Percentiles rank a stretch among this genome's conserved stretches.
phyloP scores from a whole-genome alignment of 1,140 invertebrate genomes.

The Daktulosphaira vitifoliae region DNA sequence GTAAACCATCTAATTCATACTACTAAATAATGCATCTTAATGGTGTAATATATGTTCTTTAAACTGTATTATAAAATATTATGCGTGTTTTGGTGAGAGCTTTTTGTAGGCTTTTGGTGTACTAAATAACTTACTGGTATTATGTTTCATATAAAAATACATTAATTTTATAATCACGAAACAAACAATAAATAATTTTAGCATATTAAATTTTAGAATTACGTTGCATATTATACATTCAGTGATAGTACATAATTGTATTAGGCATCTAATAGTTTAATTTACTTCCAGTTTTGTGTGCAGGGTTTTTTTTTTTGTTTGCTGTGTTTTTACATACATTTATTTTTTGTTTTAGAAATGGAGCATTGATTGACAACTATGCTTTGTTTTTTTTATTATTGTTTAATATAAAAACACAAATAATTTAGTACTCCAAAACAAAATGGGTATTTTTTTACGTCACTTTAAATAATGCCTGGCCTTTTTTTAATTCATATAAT shows the following conservation, averaged over 20 bases:
- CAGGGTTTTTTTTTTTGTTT: slow-evolving; percentile 30
- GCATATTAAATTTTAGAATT: too few species aligned
- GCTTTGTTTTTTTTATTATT: slow-evolving; percentile 1
- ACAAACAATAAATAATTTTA: too few species aligned
- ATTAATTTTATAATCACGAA: neutral
- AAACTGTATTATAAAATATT: too few species aligned
- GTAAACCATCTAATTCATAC: too few species aligned
- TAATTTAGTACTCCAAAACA: slow-evolving; percentile 6
- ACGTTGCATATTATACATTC: neutral
- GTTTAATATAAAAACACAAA: neutral
- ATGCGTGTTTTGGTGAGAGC: slow-evolving; percentile 24
- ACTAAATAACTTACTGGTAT: slow-evolving; percentile 16
- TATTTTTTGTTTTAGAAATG: slow-evolving; percentile 2
- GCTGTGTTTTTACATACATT: slow-evolving; percentile 18
- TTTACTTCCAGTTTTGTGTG: slow-evolving; percentile 27
- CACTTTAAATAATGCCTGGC: neutral
- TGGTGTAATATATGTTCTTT: too few species aligned
- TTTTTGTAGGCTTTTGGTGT: slow-evolving; percentile 26
- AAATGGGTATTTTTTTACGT: neutral
- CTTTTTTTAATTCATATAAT: slow-evolving; percentile 8
- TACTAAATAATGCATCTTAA: too few species aligned
- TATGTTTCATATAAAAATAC: too few species aligned
- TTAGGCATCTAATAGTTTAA: neutral
- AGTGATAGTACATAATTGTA: neutral
- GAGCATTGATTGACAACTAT: slow-evolving; percentile 12